Conservation (phyloP, 2,888 invertebrate species). For the Choreutis nemorana region DNA sequence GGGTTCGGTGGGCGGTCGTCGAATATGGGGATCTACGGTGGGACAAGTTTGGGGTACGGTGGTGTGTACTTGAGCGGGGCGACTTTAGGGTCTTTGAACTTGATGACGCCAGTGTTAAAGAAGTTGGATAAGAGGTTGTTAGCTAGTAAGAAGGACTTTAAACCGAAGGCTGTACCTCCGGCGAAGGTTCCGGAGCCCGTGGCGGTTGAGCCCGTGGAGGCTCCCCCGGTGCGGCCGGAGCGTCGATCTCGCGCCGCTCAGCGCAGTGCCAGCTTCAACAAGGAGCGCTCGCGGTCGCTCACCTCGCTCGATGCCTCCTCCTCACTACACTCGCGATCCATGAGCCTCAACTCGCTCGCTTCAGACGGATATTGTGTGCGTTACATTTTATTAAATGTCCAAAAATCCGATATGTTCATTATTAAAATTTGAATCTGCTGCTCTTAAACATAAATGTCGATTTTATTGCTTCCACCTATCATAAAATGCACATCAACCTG, state of each 20-base stretch:
- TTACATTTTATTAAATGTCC: conserved; percentile 11
- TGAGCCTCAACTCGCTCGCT: conserved; percentile 74
- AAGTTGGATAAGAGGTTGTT: conserved; percentile 54
- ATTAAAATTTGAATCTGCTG: conserved; percentile 2
- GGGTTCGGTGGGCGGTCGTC: conserved; percentile 38
- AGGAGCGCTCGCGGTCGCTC: conserved; percentile 52
- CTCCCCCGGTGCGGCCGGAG: conserved; percentile 43
- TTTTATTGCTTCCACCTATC: conserved; percentile 5
- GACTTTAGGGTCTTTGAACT: conserved; percentile 64
- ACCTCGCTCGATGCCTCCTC: conserved; percentile 36
- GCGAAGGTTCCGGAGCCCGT: conserved; percentile 21
- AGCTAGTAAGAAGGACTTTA: conserved; percentile 59
- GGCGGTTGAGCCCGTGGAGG: conserved; percentile 12
- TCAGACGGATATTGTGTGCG: conserved; percentile 90
- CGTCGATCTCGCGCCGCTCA: conserved; percentile 30
- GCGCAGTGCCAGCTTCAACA: conserved; percentile 31
- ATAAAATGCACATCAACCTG: too few species aligned
- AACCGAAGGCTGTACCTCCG: conserved; percentile 46
- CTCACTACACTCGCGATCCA: conserved; percentile 58
- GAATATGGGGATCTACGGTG: conserved; percentile 65
- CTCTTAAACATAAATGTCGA: conserved; percentile 1
- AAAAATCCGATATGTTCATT: conserved; percentile 3
- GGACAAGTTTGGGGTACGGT: conserved; percentile 72
- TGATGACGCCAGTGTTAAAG: conserved; percentile 63
- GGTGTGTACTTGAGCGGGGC: conserved; percentile 71